These are phyloP conservation scores for Drosophila azteca DNA, from an alignment of 1,140 invertebrate species.

Conservation along the genomic window DNA sequence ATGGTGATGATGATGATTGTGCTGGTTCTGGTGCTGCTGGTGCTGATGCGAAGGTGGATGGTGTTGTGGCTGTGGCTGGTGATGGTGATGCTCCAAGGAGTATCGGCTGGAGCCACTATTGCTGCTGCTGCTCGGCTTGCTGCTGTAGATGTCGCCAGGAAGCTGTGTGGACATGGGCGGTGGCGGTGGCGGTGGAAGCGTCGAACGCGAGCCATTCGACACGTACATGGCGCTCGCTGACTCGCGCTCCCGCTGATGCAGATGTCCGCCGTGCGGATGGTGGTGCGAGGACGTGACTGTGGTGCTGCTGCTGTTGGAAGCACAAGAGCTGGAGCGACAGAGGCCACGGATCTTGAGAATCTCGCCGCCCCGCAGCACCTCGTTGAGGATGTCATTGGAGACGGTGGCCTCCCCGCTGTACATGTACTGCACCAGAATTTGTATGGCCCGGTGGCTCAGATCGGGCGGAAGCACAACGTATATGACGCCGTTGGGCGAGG, in stretches of 20 bases:
- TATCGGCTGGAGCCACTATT: slow-evolving; percentile 52
- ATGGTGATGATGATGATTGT: slow-evolving; percentile 34
- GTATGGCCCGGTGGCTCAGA: slow-evolving; percentile 90
- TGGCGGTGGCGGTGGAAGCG: slow-evolving; percentile 47
- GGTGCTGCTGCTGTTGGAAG: slow-evolving; percentile 74
- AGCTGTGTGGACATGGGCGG: slow-evolving; percentile 61
- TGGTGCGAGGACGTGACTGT: slow-evolving; percentile 49
- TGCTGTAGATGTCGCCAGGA: slow-evolving; percentile 57
- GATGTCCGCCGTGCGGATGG: slow-evolving; percentile 73
- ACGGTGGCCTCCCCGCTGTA: slow-evolving; percentile 94
- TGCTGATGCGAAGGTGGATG: slow-evolving; percentile 13
- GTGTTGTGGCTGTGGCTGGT: slow-evolving; percentile 37
- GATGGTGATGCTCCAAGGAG: slow-evolving; percentile 57
- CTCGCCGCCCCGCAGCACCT: slow-evolving; percentile 91
- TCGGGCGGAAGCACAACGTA: slow-evolving; percentile 92
- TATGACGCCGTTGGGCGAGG: slow-evolving; percentile 85
- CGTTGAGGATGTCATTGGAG: slow-evolving; percentile 91
- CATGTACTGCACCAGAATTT: slow-evolving; percentile 93
- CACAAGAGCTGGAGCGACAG: slow-evolving; percentile 85
- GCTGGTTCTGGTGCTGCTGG: slow-evolving; percentile 46
- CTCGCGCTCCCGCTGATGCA: slow-evolving; percentile 64
- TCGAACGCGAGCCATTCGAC: slow-evolving; percentile 63
- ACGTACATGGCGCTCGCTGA: slow-evolving; percentile 53
- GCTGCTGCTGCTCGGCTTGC: slow-evolving; percentile 49
- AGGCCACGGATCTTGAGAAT: slow-evolving; percentile 90